Conservation (phyloP, 2,113 vertebrate species). For the Empidonax traillii region DNA sequence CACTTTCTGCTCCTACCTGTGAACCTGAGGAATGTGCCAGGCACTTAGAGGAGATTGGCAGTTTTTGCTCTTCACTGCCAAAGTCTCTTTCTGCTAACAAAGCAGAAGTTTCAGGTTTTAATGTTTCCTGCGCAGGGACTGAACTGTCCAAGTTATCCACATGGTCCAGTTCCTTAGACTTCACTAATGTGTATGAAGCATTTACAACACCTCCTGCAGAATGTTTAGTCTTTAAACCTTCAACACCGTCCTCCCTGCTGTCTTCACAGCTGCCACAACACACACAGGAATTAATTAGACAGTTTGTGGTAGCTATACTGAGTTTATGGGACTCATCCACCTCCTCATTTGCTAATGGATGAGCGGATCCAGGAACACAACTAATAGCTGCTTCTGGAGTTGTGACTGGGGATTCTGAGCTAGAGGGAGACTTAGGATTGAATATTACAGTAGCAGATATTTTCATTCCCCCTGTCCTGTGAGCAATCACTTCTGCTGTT, state of each 20-base stretch:
- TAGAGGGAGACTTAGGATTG: slow-evolving; percentile 87
- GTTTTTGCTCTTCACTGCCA: slow-evolving; percentile 49
- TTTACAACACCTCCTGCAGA: slow-evolving; percentile 66
- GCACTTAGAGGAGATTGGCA: slow-evolving; percentile 79
- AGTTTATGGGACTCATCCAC: slow-evolving; percentile 74
- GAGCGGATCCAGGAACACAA: neutral
- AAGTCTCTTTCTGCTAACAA: slow-evolving; percentile 57
- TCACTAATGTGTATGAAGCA: slow-evolving; percentile 72
- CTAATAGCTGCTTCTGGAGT: slow-evolving; percentile 37
- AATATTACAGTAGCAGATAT: slow-evolving; percentile 97
- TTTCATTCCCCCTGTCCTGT: slow-evolving; percentile 96
- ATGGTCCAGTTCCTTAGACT: slow-evolving; percentile 64
- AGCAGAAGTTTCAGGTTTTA: slow-evolving; percentile 53
- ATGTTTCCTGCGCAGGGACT: slow-evolving; percentile 54
- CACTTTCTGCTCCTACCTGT: slow-evolving; percentile 37
- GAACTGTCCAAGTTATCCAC: slow-evolving; percentile 63
- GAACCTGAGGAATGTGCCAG: slow-evolving; percentile 73
- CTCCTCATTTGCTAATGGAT: slow-evolving; percentile 31
- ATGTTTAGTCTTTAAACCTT: slow-evolving; percentile 66
- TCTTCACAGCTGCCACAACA: slow-evolving; percentile 92
- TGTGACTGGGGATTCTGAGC: slow-evolving; percentile 58
- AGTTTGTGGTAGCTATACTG: slow-evolving; percentile 81
- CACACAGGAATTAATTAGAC: slow-evolving; percentile 93
- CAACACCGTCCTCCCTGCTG: slow-evolving; percentile 76
- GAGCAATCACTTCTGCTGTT: slow-evolving; percentile 89